Conservation (phyloP, 2,888 invertebrate genomes). For the Aromia moschata region DNA sequence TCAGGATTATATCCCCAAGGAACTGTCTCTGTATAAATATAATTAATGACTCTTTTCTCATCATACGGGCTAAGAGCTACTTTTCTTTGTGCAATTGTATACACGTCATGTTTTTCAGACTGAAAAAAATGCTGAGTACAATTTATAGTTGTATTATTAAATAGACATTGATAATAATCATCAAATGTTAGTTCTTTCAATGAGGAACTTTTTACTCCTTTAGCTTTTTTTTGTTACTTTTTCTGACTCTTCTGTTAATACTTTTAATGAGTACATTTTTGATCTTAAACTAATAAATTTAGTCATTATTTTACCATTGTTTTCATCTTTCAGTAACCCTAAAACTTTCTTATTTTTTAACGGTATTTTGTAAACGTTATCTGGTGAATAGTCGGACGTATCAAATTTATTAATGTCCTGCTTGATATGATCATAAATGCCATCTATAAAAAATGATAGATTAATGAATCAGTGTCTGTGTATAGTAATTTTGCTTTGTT, state of each 20-base stretch:
- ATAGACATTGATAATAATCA: slow-evolving; percentile 12
- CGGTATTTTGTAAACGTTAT: slow-evolving; percentile 13
- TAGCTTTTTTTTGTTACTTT: neutral
- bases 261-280: slow-evolving; percentile 29
- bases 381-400: slow-evolving; percentile 30
- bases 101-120: slow-evolving; percentile 11
- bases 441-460: slow-evolving; percentile 21
- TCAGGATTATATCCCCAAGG: neutral
- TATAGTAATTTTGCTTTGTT: slow-evolving; percentile 27
- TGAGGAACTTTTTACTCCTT: neutral
- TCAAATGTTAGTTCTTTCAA: neutral
- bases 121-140: neutral
- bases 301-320: slow-evolving; percentile 44
- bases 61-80: slow-evolving; percentile 17
- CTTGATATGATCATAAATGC: slow-evolving; percentile 30
- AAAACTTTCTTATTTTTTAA: slow-evolving; percentile 50
- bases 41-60: slow-evolving; percentile 19
- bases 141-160: slow-evolving; percentile 8
- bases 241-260: neutral
- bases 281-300: slow-evolving; percentile 50
- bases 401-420: slow-evolving; percentile 32
- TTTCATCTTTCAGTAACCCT: slow-evolving; percentile 55
- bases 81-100: slow-evolving; percentile 20
- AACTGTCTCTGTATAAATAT: neutral
- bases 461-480: slow-evolving; percentile 14